Base-by-base conservation (phyloP, 2,113 vertebrate species). In the Emydura subglobosa region DNA sequence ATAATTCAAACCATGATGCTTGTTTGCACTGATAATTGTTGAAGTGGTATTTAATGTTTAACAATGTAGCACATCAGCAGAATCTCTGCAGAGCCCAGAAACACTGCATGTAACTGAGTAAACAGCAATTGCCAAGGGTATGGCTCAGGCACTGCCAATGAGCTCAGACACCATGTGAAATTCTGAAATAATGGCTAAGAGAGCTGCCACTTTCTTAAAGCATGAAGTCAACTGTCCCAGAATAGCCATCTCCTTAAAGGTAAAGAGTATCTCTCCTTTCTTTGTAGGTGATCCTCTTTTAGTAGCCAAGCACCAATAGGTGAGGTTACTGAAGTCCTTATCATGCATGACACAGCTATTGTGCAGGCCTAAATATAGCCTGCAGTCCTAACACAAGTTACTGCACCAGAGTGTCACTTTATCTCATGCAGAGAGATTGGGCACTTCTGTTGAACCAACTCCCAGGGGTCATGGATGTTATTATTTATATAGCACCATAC, bases 131-230 rank as follows among this genome's bases (percentile, higher is more conserved):
- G 27, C 61, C 92, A 50, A 68, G 39, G 78, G 39, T 2, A 24
- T 50, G 92, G 59, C 82, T 87, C 34, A 3, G 79, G 78, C 59
- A 53, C 22, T 59, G 83, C 55, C 42, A 61, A 59, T 55, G 88
- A 93, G 83, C 81, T 50, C 54, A 90, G 88, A 54, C 47, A 7
- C 5, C 92, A 59, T 61, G 83, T 21, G 31, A 87, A 88, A 61
- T 90, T 85, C 78, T 68, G 61, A 90, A 93, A 68, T 21, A 91
- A 59, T 3, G 50, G 51, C 27, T 92, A 72, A 7, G 54, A 10
- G 89, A 82, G 68, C 82, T 65, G 59, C 59, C 24, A 10, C 10
- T 86, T 91, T 90, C 76, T 85, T 49, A 87, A 19, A 65, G 25
- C 29, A 88, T 44, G 49, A 2, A 10, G 49, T 12, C 42, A 83